Conservation (phyloP, 2,113 vertebrate species). For the Neopipo cinnamomea region DNA sequence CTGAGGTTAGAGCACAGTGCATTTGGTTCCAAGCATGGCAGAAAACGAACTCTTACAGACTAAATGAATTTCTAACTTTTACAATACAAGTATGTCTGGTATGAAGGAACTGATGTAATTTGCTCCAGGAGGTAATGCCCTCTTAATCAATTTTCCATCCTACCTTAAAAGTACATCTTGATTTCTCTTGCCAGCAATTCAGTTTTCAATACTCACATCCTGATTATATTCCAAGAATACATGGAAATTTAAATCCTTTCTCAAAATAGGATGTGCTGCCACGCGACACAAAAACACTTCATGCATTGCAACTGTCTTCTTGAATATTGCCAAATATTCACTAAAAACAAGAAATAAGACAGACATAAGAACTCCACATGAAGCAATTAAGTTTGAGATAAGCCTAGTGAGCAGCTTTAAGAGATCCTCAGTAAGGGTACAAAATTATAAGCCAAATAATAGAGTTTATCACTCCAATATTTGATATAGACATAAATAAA, state of each 20-base stretch:
- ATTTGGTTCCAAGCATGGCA: not conserved
- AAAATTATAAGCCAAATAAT: slow-evolving; percentile 10
- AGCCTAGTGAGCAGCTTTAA: slow-evolving; percentile 24
- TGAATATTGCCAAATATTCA: slow-evolving; percentile 99
- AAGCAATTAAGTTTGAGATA: slow-evolving; percentile 10
- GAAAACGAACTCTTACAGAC: not conserved
- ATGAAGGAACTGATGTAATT: not conserved
- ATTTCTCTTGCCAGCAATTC: not conserved
- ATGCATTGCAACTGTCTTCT: slow-evolving; percentile 99
- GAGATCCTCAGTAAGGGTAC: not conserved
- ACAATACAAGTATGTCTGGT: not conserved
- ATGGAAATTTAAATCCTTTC: slow-evolving; percentile 98
- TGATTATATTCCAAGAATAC: slow-evolving; percentile 99
- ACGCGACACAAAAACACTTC: slow-evolving; percentile 98
- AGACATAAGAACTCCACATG: not conserved
- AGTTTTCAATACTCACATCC: slow-evolving; percentile 87
- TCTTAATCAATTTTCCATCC: slow-evolving; percentile 44
- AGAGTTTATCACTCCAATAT: not conserved
- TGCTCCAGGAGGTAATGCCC: slow-evolving; percentile 37
- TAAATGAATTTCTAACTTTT: not conserved
- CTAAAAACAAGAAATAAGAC: slow-evolving; percentile 76
- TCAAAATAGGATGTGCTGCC: slow-evolving; percentile 94
- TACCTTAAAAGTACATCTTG: slow-evolving; percentile 15
- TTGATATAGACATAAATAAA: not conserved
- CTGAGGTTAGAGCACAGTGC: not conserved